A percentile compares a stretch with the other conserved stretches of the same genome.
Conservation (phyloP, 2,888 invertebrate genomes). For the Metellina segmentata region DNA sequence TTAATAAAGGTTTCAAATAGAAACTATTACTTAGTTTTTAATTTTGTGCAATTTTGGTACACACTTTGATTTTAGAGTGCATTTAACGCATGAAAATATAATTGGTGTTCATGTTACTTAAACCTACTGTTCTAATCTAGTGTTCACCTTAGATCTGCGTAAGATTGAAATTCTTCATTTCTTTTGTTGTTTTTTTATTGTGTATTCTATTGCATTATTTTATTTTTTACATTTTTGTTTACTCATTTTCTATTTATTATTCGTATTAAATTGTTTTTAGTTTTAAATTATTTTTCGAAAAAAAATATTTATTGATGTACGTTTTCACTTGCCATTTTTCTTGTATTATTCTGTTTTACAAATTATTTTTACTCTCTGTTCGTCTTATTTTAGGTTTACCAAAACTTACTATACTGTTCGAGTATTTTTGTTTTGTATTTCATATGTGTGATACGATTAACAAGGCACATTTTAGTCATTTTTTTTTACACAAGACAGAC, state of each 20-base stretch:
- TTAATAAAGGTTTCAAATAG: no score
- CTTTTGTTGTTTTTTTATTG: no score
- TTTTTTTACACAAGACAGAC: constrained; percentile 17
- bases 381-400: no score
- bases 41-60: background rate
- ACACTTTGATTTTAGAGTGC: background rate
- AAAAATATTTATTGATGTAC: background rate
- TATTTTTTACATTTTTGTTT: constrained; percentile 1
- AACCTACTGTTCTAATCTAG: background rate
- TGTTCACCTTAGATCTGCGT: background rate
- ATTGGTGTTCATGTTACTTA: background rate
- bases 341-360: background rate
- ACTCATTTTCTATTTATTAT: constrained; percentile 4
- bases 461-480: constrained; percentile 2
- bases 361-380: background rate
- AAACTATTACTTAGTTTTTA: no score
- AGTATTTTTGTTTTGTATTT: background rate
- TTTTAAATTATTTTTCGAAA: background rate
- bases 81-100: background rate
- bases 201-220: background rate
- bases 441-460: background rate
- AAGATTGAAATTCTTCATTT: no score
- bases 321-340: background rate
- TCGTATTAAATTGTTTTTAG: background rate
- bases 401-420: no score